Evolutionary conservation across 2,113 vertebrate species (phyloP).

Genomic region (Axis porcinus): DNA sequence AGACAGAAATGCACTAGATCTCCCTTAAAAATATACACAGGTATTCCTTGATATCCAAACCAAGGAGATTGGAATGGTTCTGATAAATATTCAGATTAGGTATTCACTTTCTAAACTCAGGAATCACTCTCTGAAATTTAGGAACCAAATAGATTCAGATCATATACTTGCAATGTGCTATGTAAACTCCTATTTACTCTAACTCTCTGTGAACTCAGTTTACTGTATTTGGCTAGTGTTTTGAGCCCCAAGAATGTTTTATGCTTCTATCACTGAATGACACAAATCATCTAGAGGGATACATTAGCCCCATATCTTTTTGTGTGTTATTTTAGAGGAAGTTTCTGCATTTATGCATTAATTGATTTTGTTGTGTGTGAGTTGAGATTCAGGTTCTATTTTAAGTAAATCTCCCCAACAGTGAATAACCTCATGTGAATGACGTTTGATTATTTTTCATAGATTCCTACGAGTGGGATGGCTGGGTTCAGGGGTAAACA

Average conservation of each 20-base stretch:
- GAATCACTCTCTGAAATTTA: background rate
- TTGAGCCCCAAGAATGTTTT: background rate
- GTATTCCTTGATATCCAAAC: background rate
- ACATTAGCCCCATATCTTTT: background rate
- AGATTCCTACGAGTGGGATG: background rate
- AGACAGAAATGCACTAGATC: too few relatives aligned
- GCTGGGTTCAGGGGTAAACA: background rate
- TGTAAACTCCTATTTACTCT: background rate
- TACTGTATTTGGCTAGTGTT: background rate
- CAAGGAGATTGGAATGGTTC: background rate
- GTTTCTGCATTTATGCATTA: background rate
- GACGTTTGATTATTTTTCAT: background rate
- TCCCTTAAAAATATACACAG: background rate
- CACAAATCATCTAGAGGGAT: background rate
- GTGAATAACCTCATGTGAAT: background rate
- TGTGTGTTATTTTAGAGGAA: background rate
- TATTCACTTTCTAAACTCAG: background rate
- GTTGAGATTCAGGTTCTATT: background rate
- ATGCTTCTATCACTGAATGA: background rate
- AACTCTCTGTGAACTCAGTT: too few relatives aligned
- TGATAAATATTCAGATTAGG: background rate
- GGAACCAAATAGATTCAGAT: background rate
- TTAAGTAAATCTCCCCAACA: background rate
- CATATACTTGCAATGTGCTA: rapidly evolving
- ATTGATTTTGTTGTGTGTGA: background rate